Evolutionary conservation across 2,888 invertebrate species (phyloP).

Genomic region (Polyploca ridens): DNA sequence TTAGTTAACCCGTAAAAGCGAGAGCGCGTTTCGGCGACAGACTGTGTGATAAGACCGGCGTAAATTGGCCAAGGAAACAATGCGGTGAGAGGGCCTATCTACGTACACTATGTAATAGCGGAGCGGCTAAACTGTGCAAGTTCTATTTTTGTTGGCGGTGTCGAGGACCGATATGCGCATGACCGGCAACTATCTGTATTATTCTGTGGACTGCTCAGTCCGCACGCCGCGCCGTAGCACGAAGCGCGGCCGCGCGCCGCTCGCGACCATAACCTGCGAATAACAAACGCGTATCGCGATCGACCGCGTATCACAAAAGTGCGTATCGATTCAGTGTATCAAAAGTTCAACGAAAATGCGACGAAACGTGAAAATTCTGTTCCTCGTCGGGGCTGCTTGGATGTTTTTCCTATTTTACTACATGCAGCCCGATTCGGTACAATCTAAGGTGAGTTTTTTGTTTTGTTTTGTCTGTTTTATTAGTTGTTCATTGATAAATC

Average conservation of each 20-base stretch:
- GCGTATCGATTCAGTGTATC: constrained; percentile 40
- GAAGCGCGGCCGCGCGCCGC: constrained; percentile 9
- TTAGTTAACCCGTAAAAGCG: not conserved
- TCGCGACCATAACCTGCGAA: constrained; percentile 29
- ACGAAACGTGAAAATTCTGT: constrained; percentile 76
- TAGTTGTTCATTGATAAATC: constrained; percentile 39
- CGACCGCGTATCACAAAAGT: constrained; percentile 32
- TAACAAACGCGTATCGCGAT: constrained; percentile 44
- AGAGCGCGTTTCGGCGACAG: not conserved
- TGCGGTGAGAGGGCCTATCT: constrained; percentile 46
- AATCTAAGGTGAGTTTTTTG: constrained; percentile 63
- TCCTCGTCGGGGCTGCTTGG: constrained; percentile 74
- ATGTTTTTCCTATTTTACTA: constrained; percentile 77
- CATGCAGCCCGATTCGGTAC: constrained; percentile 74
- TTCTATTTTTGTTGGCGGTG: constrained; percentile 66
- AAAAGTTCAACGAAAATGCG: constrained; percentile 53
- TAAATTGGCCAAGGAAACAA: constrained; percentile 43
- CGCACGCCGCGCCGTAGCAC: constrained; percentile 62
- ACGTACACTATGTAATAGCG: constrained; percentile 35
- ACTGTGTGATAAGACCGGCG: constrained; percentile 20
- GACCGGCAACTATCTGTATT: constrained; percentile 59
- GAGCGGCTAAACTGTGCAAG: constrained; percentile 48
- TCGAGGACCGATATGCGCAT: constrained; percentile 75
- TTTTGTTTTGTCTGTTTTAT: constrained; percentile 32
- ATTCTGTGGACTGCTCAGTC: constrained; percentile 58